Evolutionary conservation across 2,888 invertebrate genomes (phyloP).

Genomic region (Amblyteles armatorius): DNA sequence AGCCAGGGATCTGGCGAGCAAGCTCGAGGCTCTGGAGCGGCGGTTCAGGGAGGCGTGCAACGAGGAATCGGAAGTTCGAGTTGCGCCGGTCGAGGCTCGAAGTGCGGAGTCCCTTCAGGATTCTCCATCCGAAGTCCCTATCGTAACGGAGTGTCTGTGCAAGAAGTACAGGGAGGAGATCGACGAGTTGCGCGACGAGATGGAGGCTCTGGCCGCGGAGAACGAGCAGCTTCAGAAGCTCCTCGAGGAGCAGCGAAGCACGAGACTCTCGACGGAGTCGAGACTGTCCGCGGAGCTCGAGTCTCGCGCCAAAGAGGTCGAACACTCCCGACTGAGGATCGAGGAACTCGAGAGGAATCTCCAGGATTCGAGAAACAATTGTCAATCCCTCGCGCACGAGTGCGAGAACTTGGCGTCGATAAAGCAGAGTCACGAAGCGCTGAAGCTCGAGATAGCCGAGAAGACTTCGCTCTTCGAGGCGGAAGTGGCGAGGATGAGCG

Average conservation of each 20-base stretch:
- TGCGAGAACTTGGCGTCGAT: constrained; percentile 72
- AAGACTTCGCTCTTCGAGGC: constrained; percentile 71
- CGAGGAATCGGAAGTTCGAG: constrained; percentile 41
- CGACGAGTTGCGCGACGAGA: constrained; percentile 85
- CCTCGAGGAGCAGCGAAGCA: constrained; percentile 86
- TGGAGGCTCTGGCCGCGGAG: constrained; percentile 87
- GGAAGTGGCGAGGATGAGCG: constrained; percentile 64
- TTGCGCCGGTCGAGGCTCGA: constrained; percentile 32
- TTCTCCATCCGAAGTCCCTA: neutral
- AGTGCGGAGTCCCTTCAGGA: constrained; percentile 4
- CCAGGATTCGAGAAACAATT: constrained; percentile 31
- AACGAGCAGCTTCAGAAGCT: constrained; percentile 87
- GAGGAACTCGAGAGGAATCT: constrained; percentile 76
- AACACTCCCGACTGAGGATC: constrained; percentile 74
- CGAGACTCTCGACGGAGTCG: constrained; percentile 75
- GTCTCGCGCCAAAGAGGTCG: constrained; percentile 72
- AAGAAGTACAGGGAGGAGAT: constrained; percentile 81
- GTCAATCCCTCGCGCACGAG: constrained; percentile 61
- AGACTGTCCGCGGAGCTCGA: constrained; percentile 66
- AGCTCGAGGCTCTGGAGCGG: constrained; percentile 86
- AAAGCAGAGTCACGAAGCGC: constrained; percentile 72
- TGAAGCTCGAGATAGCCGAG: constrained; percentile 73
- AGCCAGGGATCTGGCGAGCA: constrained; percentile 89
- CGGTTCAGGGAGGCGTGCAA: constrained; percentile 69
- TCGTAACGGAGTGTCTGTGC: constrained; percentile 51